A percentile compares a stretch with the other conserved stretches of the same genome.
Evolutionary conservation across 2,888 invertebrate species (phyloP).

Genomic region (Stenodema calcarata): DNA sequence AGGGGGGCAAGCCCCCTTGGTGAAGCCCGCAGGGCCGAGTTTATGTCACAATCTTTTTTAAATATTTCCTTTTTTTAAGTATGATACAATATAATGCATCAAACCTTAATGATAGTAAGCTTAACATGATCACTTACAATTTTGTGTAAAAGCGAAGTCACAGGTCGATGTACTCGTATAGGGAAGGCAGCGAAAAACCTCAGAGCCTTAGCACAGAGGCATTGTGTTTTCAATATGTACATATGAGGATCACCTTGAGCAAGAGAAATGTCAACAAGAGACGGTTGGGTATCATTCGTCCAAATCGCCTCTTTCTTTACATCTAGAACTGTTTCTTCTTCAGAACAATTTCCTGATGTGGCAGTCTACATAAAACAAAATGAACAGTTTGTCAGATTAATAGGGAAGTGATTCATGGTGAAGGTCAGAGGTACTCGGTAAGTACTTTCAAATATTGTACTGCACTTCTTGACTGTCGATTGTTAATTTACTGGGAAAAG

Average conservation of each 20-base stretch:
- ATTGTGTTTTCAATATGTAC: conserved; percentile 79
- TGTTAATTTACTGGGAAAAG: too few species aligned
- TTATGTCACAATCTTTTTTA: too few species aligned
- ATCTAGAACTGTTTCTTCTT: conserved; percentile 5
- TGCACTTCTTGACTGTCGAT: too few species aligned
- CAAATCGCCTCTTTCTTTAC: conserved; percentile 52
- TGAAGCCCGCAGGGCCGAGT: too few species aligned
- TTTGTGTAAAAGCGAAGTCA: conserved; percentile 79
- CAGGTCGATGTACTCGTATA: conserved; percentile 75
- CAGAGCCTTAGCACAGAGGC: conserved; percentile 77
- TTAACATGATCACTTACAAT: conserved; percentile 62
- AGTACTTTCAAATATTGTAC: too few species aligned
- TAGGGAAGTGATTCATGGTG: too few species aligned
- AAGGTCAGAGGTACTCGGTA: too few species aligned
- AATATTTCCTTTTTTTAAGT: too few species aligned
- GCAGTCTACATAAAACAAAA: not conserved
- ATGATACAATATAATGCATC: too few species aligned
- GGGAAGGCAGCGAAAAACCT: conserved; percentile 81
- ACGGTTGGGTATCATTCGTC: conserved; percentile 63
- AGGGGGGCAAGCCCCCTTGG: too few species aligned
- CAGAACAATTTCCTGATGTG: not conserved
- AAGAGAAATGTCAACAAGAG: conserved; percentile 79
- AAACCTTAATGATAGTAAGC: too few species aligned
- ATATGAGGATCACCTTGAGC: conserved; percentile 77
- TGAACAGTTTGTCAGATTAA: too few species aligned